Percentiles rank a stretch among this genome's conserved stretches.
These are phyloP conservation scores for Oscheius sp. DNA, from an alignment of 1,140 invertebrate genomes.

Conservation along the genomic window DNA sequence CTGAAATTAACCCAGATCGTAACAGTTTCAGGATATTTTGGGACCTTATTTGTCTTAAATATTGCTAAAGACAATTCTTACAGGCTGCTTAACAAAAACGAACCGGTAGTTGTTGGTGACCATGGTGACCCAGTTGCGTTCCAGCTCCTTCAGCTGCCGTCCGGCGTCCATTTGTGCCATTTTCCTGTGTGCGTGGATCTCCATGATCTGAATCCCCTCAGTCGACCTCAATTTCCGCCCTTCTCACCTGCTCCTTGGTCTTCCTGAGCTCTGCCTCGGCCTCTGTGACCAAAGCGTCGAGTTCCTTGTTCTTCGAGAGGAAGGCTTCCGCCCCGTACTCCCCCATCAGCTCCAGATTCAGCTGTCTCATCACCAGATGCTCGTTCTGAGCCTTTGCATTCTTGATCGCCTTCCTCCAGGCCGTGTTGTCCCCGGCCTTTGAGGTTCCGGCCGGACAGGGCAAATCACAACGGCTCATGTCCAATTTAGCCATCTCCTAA, in stretches of 20 bases:
- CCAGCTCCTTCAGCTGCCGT: slow-evolving; percentile 24
- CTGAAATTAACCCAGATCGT: not conserved
- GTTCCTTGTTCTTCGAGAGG: slow-evolving; percentile 25
- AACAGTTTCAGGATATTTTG: not conserved
- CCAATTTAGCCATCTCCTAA: slow-evolving; percentile 36
- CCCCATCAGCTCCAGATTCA: slow-evolving; percentile 40
- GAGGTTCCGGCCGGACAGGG: slow-evolving; percentile 22
- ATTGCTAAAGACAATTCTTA: not conserved
- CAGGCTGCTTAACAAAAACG: not conserved
- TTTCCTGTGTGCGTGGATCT: slow-evolving; percentile 38
- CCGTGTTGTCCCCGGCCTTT: slow-evolving; percentile 33
- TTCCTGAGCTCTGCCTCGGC: slow-evolving; percentile 25
- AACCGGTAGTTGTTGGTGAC: slow-evolving; percentile 41
- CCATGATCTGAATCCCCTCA: slow-evolving; percentile 19
- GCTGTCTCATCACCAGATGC: slow-evolving; percentile 34
- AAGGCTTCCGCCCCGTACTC: slow-evolving; percentile 33
- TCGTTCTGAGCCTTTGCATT: slow-evolving; percentile 43
- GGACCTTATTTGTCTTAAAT: not conserved
- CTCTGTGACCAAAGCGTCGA: slow-evolving; percentile 21
- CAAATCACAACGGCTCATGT: slow-evolving; percentile 37
- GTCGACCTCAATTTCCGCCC: not conserved
- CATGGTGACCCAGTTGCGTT: slow-evolving; percentile 30
- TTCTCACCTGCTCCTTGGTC: slow-evolving; percentile 28
- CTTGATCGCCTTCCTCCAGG: slow-evolving; percentile 38
- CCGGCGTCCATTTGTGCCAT: slow-evolving; percentile 36